phyloP scores from a whole-genome alignment of 1,140 invertebrate genomes.

The Drosophila sulfurigaster region DNA sequence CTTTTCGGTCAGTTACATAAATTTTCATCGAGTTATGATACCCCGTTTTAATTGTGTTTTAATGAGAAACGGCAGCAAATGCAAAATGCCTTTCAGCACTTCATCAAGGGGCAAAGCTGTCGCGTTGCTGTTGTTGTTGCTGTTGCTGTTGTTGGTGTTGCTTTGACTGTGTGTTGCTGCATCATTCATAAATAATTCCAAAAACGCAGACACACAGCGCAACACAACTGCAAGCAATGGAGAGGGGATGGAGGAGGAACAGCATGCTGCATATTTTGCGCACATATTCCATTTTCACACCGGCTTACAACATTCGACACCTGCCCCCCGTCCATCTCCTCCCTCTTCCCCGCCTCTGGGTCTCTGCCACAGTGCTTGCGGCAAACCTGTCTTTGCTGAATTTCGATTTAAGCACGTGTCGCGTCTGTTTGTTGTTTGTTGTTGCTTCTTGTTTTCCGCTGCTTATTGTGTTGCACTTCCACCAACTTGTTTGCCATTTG shows the following conservation, averaged over 20 bases:
- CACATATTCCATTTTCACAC: conserved; percentile 1
- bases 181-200: conserved; percentile 78
- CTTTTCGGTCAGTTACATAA: background rate
- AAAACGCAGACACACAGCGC: conserved; percentile 1
- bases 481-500: background rate
- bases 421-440: background rate
- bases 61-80: conserved; percentile 2
- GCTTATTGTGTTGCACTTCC: conserved; percentile 2
- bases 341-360: background rate
- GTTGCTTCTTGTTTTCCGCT: background rate
- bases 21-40: background rate
- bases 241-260: background rate
- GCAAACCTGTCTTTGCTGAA: conserved; percentile 4
- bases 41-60: background rate
- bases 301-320: conserved; percentile 4
- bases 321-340: background rate
- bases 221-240: background rate
- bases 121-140: background rate
- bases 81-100: conserved; percentile 39
- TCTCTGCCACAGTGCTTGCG: background rate
- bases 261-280: background rate
- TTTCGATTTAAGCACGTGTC: conserved; percentile 4
- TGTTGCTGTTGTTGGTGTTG: conserved; percentile 41
- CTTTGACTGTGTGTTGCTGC: conserved; percentile 48
- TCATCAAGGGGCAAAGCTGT: conserved; percentile 31